Conservation (phyloP, 2,888 invertebrate genomes). For the Xestobium rufovillosum region DNA sequence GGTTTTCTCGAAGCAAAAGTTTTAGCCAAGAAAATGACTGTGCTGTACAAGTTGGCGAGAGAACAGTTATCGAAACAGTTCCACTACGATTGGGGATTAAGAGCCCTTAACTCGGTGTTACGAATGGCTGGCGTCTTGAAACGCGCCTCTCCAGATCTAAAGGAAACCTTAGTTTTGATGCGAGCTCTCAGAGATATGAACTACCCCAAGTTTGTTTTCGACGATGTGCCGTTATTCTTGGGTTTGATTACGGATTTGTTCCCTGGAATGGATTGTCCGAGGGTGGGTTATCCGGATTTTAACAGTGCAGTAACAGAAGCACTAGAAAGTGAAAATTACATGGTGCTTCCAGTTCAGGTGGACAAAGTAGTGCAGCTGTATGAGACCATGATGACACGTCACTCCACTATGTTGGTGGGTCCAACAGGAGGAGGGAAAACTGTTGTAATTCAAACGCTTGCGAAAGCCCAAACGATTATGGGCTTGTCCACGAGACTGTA, state of each 20-base stretch:
- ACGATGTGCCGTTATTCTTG: slow-evolving; percentile 83
- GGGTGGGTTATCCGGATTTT: slow-evolving; percentile 81
- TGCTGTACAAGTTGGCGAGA: slow-evolving; percentile 75
- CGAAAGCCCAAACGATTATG: slow-evolving; percentile 69
- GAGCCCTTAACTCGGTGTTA: slow-evolving; percentile 84
- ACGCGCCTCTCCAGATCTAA: slow-evolving; percentile 66
- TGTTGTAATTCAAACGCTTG: slow-evolving; percentile 70
- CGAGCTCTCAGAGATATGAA: slow-evolving; percentile 89
- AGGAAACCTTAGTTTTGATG: slow-evolving; percentile 85
- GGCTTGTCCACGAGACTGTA: slow-evolving; percentile 72
- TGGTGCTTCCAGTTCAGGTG: slow-evolving; percentile 64
- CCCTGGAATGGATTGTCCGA: slow-evolving; percentile 83
- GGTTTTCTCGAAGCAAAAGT: slow-evolving; percentile 87
- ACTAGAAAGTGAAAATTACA: slow-evolving; percentile 59
- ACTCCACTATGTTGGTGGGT: slow-evolving; percentile 87
- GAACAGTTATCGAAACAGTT: slow-evolving; percentile 88
- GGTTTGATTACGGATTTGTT: slow-evolving; percentile 85
- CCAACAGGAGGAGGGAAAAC: slow-evolving; percentile 91
- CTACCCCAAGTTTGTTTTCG: slow-evolving; percentile 85
- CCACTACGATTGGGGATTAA: slow-evolving; percentile 89
- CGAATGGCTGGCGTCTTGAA: slow-evolving; percentile 88
- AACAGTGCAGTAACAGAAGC: slow-evolving; percentile 68
- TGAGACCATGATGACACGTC: slow-evolving; percentile 92
- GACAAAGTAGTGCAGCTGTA: slow-evolving; percentile 66
- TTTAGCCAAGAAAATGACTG: slow-evolving; percentile 90